Base-by-base conservation (phyloP, 2,888 invertebrate species). In the Eristalinus aeneus region DNA sequence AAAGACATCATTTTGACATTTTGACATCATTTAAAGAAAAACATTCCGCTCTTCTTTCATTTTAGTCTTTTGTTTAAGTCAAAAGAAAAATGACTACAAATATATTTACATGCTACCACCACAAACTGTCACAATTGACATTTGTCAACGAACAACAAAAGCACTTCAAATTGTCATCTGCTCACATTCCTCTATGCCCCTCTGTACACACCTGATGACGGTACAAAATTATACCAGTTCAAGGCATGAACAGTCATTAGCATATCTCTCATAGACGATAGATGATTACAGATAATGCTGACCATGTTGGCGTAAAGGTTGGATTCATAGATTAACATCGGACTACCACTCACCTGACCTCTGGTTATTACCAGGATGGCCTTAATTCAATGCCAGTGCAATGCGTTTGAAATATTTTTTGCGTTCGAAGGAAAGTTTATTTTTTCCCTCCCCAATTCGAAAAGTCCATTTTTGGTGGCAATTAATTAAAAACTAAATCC, bases 201-300 rank as follows among this genome's bases (percentile, higher is more conserved):
- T 16, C 46, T 46, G 72, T 36, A 23, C 60, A n/a, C 46, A 46
- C 16, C 8, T 8, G 76, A 77, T 54, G 68, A 69, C 56, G 32
- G 8, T 16, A 46, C 46, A 46, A 46, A 46, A 23, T 46, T 23
- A 78, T 78, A 58, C 60, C 64, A 83, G 79, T 79, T 83, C 72
- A 78, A 83, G 82, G 83, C 74, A 79, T 69, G 36, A 32, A 74
- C 65, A 69, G 20, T 27, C 63, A 61, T 83, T 79, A 64, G 73
- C 79, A 79, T 84, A 34, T 39, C 54, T 39, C 54, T 11, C 36
- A 39, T 23, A 32, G 27, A 22, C 31, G 39, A 39, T 23, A 32
- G 27, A 22, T 20, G 27, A 46, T 46, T 46, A 46, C 46, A 46
- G 46, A 46, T 46, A 46, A 46, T 46, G 46, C 46, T 46, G 27